A percentile compares a stretch with the other conserved stretches of the same genome.
phyloP scores from a whole-genome alignment of 2,797 vertebrate species.

The Urosaurus nigricauda region DNA sequence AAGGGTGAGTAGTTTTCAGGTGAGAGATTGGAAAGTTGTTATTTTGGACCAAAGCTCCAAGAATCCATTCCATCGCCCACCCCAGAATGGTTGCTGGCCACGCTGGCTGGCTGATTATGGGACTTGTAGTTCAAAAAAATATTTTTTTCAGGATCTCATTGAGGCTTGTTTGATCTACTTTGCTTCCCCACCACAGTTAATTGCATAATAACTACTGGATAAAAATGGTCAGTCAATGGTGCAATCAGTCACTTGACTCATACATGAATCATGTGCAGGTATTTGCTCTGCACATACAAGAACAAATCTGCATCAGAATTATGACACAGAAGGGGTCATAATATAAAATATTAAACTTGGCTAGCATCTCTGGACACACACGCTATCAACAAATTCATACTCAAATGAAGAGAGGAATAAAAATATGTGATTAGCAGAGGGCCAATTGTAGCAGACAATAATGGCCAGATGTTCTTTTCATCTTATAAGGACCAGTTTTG shows the following conservation, averaged over 20 bases:
- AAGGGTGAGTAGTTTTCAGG: not conserved
- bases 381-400: not conserved
- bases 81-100: no score
- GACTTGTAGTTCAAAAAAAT: not conserved
- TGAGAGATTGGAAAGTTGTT: no score
- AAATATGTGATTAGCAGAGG: not conserved
- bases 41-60: no score
- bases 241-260: not conserved
- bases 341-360: constrained; percentile 4
- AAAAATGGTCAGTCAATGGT: not conserved
- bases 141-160: not conserved
- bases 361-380: not conserved
- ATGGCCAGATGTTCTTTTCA: not conserved
- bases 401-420: not conserved
- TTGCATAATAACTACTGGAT: no score
- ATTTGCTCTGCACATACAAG: not conserved
- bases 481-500: not conserved
- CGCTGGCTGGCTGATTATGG: no score
- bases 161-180: no score
- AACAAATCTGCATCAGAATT: not conserved
- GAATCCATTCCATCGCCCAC: no score
- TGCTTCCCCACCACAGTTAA: no score
- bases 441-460: not conserved
- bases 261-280: not conserved
- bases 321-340: not conserved